Base-by-base conservation (phyloP, 37 sponge, comb jelly and placozoan genomes). In the Crambe crambe region DNA sequence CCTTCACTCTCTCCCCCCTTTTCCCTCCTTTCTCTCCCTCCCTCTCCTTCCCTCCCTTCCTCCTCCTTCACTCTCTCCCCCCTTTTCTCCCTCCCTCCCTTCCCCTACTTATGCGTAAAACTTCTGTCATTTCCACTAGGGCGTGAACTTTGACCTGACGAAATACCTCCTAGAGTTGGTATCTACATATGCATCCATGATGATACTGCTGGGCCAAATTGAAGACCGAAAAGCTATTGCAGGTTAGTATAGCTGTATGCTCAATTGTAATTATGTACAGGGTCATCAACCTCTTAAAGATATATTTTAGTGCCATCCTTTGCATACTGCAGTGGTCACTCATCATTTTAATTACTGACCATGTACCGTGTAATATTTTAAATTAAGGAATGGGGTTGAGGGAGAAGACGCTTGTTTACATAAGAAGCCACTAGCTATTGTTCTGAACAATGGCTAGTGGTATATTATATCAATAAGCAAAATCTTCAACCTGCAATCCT, bases 91-190 rank as follows among this genome's bases (percentile, higher is more conserved):
- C 59, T 12, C 59, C 4, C 25, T 12, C 59, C 59, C 25, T 4
- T 12, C 2, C 6, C 21, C 59, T 58, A 3, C 59, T 58, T 58
- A 47, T 47, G 51, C 12, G 51, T 47, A 15, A 47, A 15, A 47
- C 12, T 83, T 58, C 67, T 32, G 25, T 68, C 37, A n/a, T n/a
- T n/a, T n/a, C n/a, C n/a, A n/a, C 25, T 41, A 95, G 92, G 39
- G 86, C 12, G 63, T 94, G 31, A 96, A 96, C 72, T 94, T 89
- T 91, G 95, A 90, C 75, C 77, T 96, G 51, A 91, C 87, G 22
- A 72, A 71, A 32, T 26, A 30, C 31, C 73, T 91, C 32, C 63
- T 96, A 70, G 97, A 96, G 65, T 76, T 96, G 43, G 76, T 94
- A 6, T 30, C 81, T 0, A 44, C 44, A 12, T 96, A 96, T 66